These are phyloP conservation scores for Ochotona princeps DNA, from an alignment of 2,113 vertebrate genomes.

Conservation along the genomic window DNA sequence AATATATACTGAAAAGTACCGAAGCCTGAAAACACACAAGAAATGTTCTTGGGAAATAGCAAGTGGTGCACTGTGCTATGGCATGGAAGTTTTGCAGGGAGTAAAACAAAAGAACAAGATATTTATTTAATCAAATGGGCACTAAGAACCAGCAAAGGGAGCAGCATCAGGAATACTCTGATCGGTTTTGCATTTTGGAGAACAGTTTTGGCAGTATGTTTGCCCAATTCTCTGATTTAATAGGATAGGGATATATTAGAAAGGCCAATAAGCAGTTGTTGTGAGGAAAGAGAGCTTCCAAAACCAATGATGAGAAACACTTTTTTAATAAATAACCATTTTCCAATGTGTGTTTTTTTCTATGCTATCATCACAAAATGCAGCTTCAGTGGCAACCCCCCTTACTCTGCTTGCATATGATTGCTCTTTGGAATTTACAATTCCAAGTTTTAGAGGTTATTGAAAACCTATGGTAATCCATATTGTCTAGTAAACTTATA, in stretches of 20 bases:
- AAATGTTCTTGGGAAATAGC: slow-evolving; percentile 35
- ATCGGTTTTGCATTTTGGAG: not conserved
- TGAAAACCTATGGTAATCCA: not conserved
- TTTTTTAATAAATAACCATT: not conserved
- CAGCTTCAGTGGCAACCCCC: not conserved
- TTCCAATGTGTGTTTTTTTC: not conserved
- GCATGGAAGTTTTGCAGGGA: not conserved
- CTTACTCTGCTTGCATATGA: not conserved
- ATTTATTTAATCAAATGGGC: not conserved
- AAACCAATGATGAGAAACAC: not conserved
- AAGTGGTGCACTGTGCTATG: not conserved
- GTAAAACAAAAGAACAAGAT: not conserved
- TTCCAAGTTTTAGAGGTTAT: not conserved
- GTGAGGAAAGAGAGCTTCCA: not conserved
- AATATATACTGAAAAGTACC: slow-evolving; percentile 4
- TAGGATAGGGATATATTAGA: not conserved
- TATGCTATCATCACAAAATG: not conserved
- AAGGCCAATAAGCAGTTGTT: not conserved
- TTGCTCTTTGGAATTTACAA: not conserved
- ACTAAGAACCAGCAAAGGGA: not conserved
- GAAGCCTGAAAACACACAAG: not conserved
- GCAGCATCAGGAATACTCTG: not conserved
- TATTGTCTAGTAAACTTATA: not conserved
- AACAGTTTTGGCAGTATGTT: not conserved
- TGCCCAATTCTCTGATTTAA: not conserved